phyloP scores from a whole-genome alignment of 1,140 invertebrate genomes.

The Ips typographus region DNA sequence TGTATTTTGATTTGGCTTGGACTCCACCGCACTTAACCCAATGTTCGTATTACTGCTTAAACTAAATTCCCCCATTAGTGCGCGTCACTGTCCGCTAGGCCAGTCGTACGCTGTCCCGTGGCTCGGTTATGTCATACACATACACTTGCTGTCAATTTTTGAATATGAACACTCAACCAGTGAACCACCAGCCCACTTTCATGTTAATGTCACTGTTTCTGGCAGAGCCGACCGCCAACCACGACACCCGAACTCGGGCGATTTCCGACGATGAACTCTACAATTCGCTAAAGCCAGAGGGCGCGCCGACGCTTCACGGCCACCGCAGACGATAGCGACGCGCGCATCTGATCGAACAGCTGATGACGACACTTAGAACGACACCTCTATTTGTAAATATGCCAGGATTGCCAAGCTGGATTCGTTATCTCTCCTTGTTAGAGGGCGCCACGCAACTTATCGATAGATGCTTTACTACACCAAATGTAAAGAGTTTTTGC shows the following conservation, averaged over 20 bases:
- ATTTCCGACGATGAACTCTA: constrained; percentile 32
- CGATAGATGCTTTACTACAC: constrained; percentile 3
- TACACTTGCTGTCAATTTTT: constrained; percentile 39
- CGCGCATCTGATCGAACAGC: constrained; percentile 46
- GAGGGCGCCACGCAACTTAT: constrained; percentile 31
- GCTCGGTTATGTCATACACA: constrained; percentile 48
- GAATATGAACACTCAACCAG: constrained; percentile 42
- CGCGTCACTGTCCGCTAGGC: constrained; percentile 43
- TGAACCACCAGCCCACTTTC: constrained; percentile 47
- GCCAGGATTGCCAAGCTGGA: background rate
- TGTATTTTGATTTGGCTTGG: constrained; percentile 46
- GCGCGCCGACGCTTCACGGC: constrained; percentile 29
- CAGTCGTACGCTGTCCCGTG: constrained; percentile 37
- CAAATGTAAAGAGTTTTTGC: constrained; percentile 2
- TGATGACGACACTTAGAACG: constrained; percentile 44
- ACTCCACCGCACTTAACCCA: constrained; percentile 50
- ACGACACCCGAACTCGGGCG: constrained; percentile 37
- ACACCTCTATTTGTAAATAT: constrained; percentile 39
- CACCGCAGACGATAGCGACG: constrained; percentile 30
- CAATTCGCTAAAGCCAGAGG: background rate
- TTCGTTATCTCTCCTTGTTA: constrained; percentile 29
- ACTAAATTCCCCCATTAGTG: constrained; percentile 53
- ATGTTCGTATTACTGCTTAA: constrained; percentile 51
- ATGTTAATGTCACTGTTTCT: constrained; percentile 46
- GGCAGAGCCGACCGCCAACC: constrained; percentile 36